Base-by-base conservation (phyloP, 2,113 vertebrate species). In the Sprattus sprattus region DNA sequence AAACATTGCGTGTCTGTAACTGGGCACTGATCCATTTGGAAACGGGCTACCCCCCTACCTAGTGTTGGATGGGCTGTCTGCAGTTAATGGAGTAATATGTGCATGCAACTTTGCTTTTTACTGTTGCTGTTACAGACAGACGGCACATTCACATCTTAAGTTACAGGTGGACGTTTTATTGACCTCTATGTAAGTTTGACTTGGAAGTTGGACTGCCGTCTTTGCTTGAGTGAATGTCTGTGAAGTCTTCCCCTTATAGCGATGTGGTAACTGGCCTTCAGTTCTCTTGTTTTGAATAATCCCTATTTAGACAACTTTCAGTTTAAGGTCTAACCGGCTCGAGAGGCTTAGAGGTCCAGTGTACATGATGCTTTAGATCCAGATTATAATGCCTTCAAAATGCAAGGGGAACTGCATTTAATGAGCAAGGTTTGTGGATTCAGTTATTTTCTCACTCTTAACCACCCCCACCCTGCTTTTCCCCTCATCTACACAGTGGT, bases 341-440 rank as follows among this genome's bases (percentile, higher is more conserved):
- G 84, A 88, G 91, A 87, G 84, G 89, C 89, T 91, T 92, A 92
- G 86, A 89, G 88, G 89, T 92, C 91, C 91, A 91, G 89, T 91
- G 82, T 90, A 90, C 91, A 90, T 91, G 91, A 89, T 86, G 89
- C 87, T 90, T 91, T 91, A 91, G 91, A 87, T 91, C 89, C 89
- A 91, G 89, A 91, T 91, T 90, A 90, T 88, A 90, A 88, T 92
- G 84, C 85, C 89, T 91, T 81, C 91, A 89, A 91, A 78, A 88
- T 90, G 85, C 91, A 92, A 92, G 91, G 90, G 90, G 89, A 92
- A 86, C 91, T 90, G 91, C 91, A 90, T 92, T 86, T 86, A 46
- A 88, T 92, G 86, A 85, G 88, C 89, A 90, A 92, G 91, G 91
- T 92, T 92, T 92, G 91, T 92, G 90, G 84, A 50, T 92, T 92